A percentile compares a stretch with the other conserved stretches of the same genome.
Evolutionary conservation across 2,113 vertebrate species (phyloP).

Genomic region (Corythornis vintsioides): DNA sequence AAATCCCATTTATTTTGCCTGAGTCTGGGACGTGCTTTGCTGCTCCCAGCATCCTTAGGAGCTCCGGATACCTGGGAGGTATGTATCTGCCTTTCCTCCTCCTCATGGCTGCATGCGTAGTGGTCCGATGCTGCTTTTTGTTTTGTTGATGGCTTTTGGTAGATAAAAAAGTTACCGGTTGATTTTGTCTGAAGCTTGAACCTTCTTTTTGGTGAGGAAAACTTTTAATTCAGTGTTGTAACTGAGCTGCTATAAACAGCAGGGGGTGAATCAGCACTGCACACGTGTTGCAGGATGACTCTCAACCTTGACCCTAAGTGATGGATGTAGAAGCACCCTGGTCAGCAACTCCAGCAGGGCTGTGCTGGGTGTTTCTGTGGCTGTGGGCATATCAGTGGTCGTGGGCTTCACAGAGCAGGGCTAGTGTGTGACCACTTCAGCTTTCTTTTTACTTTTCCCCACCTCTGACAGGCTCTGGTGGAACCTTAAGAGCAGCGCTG

Average conservation of each 20-base stretch:
- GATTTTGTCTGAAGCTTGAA: not conserved
- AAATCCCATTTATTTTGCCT: not conserved
- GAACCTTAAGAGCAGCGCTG: not conserved
- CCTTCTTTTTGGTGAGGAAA: not conserved
- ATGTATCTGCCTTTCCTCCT: not conserved
- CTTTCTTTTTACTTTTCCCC: not conserved
- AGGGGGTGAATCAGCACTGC: not conserved
- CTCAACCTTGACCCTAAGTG: not conserved
- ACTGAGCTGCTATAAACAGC: not conserved
- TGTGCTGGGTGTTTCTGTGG: not conserved
- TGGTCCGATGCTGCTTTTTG: not conserved
- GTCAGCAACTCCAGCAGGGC: not conserved
- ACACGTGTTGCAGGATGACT: not conserved
- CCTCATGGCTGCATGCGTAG: not conserved
- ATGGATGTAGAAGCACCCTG: rapidly evolving
- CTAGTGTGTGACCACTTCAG: not conserved
- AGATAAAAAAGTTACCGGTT: not conserved
- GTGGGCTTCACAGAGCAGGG: not conserved
- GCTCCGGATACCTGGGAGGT: not conserved
- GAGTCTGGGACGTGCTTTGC: not conserved
- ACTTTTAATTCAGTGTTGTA: not conserved
- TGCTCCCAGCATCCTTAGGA: not conserved
- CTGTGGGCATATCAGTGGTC: too few relatives aligned
- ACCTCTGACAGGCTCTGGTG: not conserved
- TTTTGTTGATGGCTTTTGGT: not conserved